Evolutionary conservation across 2,797 vertebrate species (phyloP).

Genomic region (Brachymystax lenok): DNA sequence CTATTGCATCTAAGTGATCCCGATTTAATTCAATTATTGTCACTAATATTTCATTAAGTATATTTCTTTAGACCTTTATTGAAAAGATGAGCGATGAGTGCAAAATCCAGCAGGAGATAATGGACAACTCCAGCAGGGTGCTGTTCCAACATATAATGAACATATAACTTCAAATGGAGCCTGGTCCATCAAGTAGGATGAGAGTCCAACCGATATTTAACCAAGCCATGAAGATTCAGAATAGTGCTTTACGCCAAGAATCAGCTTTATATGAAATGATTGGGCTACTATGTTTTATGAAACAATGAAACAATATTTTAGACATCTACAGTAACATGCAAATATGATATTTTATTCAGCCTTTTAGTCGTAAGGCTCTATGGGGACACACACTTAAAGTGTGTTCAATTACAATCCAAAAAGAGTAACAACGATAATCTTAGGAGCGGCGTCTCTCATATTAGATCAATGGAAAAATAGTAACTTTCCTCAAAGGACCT

Average conservation of each 20-base stretch:
- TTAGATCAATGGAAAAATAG: not conserved
- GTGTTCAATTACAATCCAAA: not conserved
- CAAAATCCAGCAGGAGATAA: constrained; percentile 16
- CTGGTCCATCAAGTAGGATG: not conserved
- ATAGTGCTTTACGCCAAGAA: not conserved
- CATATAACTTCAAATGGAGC: no score
- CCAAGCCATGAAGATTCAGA: not conserved
- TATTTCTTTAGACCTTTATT: constrained; percentile 41
- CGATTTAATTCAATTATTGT: constrained; percentile 18
- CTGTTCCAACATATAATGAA: constrained; percentile 8
- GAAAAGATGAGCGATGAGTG: constrained; percentile 31
- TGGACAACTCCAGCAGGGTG: constrained; percentile 17
- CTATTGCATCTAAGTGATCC: constrained; percentile 12
- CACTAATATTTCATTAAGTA: constrained; percentile 35
- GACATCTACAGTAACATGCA: not conserved
- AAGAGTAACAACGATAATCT: not conserved
- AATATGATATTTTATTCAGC: not conserved
- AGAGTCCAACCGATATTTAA: not conserved
- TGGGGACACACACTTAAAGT: not conserved
- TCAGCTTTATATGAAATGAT: not conserved
- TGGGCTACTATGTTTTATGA: not conserved
- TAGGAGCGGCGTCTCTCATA: not conserved
- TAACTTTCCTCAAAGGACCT: not conserved
- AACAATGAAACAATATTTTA: not conserved
- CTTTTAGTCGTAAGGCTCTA: not conserved